Evolutionary conservation across 2,113 vertebrate species (phyloP).

Genomic region (Phalacrocorax aristotelis): DNA sequence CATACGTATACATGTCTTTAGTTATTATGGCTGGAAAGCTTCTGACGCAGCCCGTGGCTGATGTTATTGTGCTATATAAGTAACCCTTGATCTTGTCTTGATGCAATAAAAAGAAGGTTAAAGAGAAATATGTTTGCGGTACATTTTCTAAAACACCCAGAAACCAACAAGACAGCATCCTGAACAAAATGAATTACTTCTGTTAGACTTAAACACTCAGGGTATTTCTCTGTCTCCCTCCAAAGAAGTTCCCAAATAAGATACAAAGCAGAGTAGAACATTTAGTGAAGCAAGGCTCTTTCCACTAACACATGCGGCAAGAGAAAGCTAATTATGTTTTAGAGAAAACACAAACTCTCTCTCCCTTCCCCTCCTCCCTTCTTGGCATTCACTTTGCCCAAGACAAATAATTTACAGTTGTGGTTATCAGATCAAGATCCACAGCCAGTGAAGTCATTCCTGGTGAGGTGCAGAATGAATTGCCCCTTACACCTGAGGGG

Average conservation of each 20-base stretch:
- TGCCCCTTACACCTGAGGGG: background rate
- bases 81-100: slow-evolving; percentile 47
- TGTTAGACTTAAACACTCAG: background rate
- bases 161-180: background rate
- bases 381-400: background rate
- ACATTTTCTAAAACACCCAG: background rate
- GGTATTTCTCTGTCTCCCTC: background rate
- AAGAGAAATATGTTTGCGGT: background rate
- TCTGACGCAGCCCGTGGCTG: slow-evolving; percentile 49
- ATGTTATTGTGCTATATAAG: slow-evolving; percentile 35
- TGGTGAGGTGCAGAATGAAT: background rate
- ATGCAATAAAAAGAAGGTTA: slow-evolving; percentile 42
- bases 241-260: background rate
- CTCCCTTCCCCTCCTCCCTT: background rate
- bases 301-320: rapidly evolving
- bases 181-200: background rate
- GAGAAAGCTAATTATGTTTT: background rate
- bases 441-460: background rate
- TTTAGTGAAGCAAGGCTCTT: background rate
- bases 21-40: slow-evolving; percentile 35
- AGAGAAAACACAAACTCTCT: background rate
- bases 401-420: background rate
- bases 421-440: background rate
- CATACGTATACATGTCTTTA: slow-evolving; percentile 35
- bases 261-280: background rate